Percentiles rank a stretch among this genome's conserved stretches.
Conservation (phyloP, 2,113 vertebrate genomes). For the Nesogale talazaci region DNA sequence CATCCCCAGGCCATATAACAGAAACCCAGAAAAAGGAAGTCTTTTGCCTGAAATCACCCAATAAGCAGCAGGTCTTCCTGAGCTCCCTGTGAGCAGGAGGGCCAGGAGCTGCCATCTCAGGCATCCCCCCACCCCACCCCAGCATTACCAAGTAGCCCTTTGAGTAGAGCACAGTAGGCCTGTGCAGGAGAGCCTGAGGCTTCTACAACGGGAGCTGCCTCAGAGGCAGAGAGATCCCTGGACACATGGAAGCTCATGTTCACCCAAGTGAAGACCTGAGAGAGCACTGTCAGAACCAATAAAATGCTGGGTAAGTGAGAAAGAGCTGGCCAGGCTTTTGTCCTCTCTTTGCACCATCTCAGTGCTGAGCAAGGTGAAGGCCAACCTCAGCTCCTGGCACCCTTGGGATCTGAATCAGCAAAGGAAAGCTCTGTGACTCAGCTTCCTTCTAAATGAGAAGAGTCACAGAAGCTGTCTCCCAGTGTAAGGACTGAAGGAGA, state of each 20-base stretch:
- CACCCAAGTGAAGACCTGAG: background rate
- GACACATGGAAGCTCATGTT: background rate
- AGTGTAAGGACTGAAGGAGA: background rate
- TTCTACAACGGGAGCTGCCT: background rate
- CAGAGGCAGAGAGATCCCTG: background rate
- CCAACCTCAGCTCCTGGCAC: background rate
- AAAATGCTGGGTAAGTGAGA: background rate
- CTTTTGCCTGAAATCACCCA: background rate
- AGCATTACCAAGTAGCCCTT: background rate
- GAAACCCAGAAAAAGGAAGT: background rate
- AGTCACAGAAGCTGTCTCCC: background rate
- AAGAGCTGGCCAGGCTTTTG: fast-evolving
- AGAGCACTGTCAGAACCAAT: background rate
- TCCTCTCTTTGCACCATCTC: background rate
- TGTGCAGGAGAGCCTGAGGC: background rate
- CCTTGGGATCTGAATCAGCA: background rate
- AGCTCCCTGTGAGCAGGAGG: fast-evolving
- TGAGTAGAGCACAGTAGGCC: background rate
- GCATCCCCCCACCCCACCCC: background rate
- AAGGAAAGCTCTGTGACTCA: background rate
- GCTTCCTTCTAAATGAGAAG: background rate
- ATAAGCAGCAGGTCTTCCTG: background rate
- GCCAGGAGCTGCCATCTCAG: background rate
- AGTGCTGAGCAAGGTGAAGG: no score
- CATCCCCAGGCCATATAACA: no score